Percentiles rank a stretch among this genome's conserved stretches.
phyloP scores from a whole-genome alignment of 1,140 invertebrate species.

The Stegodyphus dumicola region DNA sequence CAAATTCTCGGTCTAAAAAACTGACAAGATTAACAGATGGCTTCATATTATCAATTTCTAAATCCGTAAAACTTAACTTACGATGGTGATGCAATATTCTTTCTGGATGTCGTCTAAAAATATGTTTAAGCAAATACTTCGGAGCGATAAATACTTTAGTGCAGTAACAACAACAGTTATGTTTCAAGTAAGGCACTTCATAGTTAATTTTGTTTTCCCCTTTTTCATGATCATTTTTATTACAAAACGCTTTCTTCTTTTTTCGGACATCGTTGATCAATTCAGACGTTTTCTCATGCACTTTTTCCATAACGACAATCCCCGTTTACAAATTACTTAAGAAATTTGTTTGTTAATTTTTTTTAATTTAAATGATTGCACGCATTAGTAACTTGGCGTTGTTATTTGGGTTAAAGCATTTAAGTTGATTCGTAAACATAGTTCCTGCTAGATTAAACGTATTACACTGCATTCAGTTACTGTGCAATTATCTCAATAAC shows the following conservation, averaged over 20 bases:
- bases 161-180: conserved; percentile 5
- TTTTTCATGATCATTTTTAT: background rate
- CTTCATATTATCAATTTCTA: background rate
- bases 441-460: too few relatives aligned
- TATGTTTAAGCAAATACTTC: conserved; percentile 19
- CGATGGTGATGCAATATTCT: background rate
- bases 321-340: too few relatives aligned
- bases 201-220: background rate
- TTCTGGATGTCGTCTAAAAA: conserved; percentile 19
- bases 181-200: too few relatives aligned
- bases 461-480: too few relatives aligned
- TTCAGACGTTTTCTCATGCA: background rate
- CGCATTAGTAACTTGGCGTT: too few relatives aligned
- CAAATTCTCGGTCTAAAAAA: background rate
- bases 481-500: too few relatives aligned
- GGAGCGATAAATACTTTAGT: conserved; percentile 3
- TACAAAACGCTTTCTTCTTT: background rate
- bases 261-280: background rate
- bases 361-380: too few relatives aligned
- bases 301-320: background rate
- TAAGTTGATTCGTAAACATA: too few relatives aligned
- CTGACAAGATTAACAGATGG: background rate
- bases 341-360: too few relatives aligned
- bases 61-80: background rate
- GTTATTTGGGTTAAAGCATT: too few relatives aligned